Percentiles rank a stretch among this genome's conserved stretches.
phyloP scores from a whole-genome alignment of 1,140 invertebrate genomes.

The Whitmania pigra region DNA sequence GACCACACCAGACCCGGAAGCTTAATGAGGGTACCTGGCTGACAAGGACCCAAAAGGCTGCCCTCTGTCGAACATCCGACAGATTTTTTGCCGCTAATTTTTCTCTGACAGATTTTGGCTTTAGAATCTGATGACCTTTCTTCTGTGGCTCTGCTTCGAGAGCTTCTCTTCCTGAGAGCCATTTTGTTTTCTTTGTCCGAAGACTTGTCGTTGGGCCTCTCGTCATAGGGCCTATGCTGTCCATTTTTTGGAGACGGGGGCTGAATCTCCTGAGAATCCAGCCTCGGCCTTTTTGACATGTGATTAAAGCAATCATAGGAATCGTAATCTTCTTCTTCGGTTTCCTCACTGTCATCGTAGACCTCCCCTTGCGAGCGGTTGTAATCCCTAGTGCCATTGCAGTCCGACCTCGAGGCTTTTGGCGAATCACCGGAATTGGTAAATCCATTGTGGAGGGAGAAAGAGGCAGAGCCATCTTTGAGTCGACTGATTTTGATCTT shows the following conservation, averaged over 20 bases:
- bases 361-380: neutral
- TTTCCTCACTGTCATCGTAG: neutral
- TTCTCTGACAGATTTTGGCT: neutral
- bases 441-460: neutral
- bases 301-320: neutral
- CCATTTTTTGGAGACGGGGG: neutral
- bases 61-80: neutral
- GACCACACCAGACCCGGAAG: neutral
- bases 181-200: neutral
- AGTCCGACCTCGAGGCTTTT: neutral
- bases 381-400: neutral
- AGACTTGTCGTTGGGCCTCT: neutral
- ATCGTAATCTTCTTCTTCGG: neutral
- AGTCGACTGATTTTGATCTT: constrained; percentile 12
- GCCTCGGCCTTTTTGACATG: neutral
- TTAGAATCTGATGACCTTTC: neutral
- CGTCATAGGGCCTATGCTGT: neutral
- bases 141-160: neutral
- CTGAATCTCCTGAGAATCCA: neutral
- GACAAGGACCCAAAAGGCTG: neutral
- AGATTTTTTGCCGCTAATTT: neutral
- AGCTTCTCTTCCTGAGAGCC: neutral
- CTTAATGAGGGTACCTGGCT: neutral
- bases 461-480: neutral
- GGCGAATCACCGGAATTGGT: neutral